Evolutionary conservation across 2,888 invertebrate genomes (phyloP), one percentile per base, ranked within the genome.

Genomic region (Noctua fimbriata): DNA sequence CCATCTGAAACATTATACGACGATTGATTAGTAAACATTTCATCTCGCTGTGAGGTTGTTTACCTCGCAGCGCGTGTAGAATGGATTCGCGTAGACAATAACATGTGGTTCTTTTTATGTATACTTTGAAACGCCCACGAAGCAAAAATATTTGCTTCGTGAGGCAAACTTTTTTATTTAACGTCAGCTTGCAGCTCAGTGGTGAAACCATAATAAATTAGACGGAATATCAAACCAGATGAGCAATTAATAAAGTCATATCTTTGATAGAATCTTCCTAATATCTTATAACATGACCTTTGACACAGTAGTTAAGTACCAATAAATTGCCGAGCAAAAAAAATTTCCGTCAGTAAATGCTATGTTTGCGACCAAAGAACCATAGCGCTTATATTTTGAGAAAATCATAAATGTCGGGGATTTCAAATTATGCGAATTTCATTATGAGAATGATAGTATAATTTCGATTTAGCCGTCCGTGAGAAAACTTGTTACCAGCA

Each of bases 1-100:
- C 97, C 87, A 97, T 96, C 97, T 98, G 97, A 83, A 98, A 82
- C 49, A 97, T 88, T 63, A 73, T 67, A 71, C 73, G 3, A 55
- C 55, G 10, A 69, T 63, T 44, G n/a, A 49, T 76, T 73, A 78
- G 3, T 58, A 52, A 75, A 49, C 21, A 58, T 28, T n/a, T 41
- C n/a, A 9, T 73, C n/a, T 58, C 18, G 16, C 4, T 1, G 9
- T n/a, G 49, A 49, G 18, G 24, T 58, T 58, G 36, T 71, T 76
- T 36, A 58, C 44, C 52, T 32, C 47, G 10, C n/a, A 36, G 44
- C 16, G 18, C 49, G 36, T 36, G 52, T 16, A 36, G 14, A n/a
- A 41, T 65, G 7, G 36, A 28, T 63, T 41, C 55, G 66, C 55
- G 21, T 67, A 77, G n/a, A 49, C 41, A 72, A 49, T 70, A 69